A percentile compares a stretch with the other conserved stretches of the same genome.
phyloP scores from a whole-genome alignment of 2,888 invertebrate species.

The Caenorhabditis becei region DNA sequence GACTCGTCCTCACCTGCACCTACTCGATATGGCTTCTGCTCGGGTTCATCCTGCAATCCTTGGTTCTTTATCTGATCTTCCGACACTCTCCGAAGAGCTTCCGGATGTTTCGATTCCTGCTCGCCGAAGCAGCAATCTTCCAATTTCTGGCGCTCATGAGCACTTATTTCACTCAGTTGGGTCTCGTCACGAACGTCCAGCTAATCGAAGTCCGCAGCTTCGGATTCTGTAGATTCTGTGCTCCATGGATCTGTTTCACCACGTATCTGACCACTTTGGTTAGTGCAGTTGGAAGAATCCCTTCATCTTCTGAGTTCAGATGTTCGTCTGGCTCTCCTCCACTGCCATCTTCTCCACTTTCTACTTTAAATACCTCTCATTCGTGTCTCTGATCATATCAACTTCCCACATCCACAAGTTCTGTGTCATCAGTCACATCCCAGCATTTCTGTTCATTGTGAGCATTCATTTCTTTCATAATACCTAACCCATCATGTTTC shows the following conservation, averaged over 20 bases:
- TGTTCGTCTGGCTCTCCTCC: conserved; percentile 4
- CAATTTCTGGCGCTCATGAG: not conserved
- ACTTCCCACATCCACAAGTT: not conserved
- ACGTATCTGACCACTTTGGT: not conserved
- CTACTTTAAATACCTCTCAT: not conserved
- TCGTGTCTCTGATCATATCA: not conserved
- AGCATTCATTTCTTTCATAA: not conserved
- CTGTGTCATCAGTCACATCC: not conserved
- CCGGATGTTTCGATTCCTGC: conserved; percentile 3
- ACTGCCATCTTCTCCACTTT: conserved; percentile 5
- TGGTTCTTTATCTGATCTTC: not conserved
- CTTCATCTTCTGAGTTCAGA: no score
- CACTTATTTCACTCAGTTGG: not conserved
- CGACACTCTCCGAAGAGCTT: conserved; percentile 9
- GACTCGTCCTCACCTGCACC: not conserved
- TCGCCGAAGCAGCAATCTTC: not conserved
- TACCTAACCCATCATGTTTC: not conserved
- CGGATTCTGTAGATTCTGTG: not conserved
- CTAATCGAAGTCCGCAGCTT: not conserved
- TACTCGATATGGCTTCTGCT: not conserved
- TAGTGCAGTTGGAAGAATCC: not conserved
- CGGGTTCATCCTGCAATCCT: not conserved
- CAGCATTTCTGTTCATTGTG: not conserved
- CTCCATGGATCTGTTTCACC: not conserved
- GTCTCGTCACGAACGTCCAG: not conserved